Percentiles rank a stretch among this genome's conserved stretches.
phyloP scores from a whole-genome alignment of 1,140 invertebrate species.

The Ditylenchus dipsaci region DNA sequence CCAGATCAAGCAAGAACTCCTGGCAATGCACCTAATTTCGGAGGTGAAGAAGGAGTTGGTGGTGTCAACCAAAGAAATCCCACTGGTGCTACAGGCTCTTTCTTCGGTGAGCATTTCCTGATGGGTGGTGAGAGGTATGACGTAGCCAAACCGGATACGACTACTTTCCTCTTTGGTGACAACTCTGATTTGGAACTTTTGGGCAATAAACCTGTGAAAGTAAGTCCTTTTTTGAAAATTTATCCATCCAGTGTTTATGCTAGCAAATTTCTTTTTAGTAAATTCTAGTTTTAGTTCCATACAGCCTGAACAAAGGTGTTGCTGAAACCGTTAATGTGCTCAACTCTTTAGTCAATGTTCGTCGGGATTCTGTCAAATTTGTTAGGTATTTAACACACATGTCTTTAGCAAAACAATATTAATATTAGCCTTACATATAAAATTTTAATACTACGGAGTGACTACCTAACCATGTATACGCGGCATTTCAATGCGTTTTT shows the following conservation, averaged over 20 bases:
- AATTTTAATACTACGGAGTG: too few relatives aligned
- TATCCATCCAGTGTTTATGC: neutral
- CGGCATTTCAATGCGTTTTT: too few relatives aligned
- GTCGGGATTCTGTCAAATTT: conserved; percentile 45
- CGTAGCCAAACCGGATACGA: conserved; percentile 33
- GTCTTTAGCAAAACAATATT: neutral
- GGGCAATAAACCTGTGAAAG: conserved; percentile 36
- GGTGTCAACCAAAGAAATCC: neutral
- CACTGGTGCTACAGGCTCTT: neutral
- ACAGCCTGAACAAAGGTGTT: conserved; percentile 25
- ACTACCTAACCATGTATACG: too few relatives aligned
- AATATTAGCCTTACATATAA: too few relatives aligned
- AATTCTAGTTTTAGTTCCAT: conserved; percentile 39
- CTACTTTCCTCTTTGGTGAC: conserved; percentile 41
- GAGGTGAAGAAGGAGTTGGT: neutral
- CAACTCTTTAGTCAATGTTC: conserved; percentile 43
- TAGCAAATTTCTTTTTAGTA: neutral
- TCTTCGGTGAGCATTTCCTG: neutral
- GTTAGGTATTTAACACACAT: conserved; percentile 19
- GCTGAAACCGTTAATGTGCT: conserved; percentile 39
- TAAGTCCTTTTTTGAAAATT: conserved; percentile 15
- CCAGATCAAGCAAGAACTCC: neutral
- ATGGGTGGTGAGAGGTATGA: conserved; percentile 37
- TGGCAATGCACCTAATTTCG: neutral
- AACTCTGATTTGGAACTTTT: conserved; percentile 40